phyloP scores from a whole-genome alignment of 2,888 invertebrate genomes.

The Leucophenga maculata region DNA sequence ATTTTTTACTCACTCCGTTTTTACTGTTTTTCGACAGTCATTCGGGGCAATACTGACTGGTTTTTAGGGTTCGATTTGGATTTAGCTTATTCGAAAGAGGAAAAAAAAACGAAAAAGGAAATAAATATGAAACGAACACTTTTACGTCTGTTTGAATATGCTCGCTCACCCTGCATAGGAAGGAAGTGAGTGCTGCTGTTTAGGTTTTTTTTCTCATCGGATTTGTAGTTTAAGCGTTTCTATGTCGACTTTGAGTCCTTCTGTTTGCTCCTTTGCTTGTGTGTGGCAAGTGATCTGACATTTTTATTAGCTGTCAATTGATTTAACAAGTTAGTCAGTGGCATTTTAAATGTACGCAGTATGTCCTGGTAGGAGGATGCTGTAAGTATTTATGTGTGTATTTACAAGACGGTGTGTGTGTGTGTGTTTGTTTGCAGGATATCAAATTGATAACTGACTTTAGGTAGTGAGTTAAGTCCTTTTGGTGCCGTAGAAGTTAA shows the following conservation, averaged over 20 bases:
- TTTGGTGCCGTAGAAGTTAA: too few relatives aligned
- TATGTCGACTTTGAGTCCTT: not conserved
- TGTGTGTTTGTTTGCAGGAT: too few relatives aligned
- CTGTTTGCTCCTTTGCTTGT: not conserved
- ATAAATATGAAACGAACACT: slow-evolving; percentile 52
- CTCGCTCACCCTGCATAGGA: not conserved
- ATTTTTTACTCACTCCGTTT: not conserved
- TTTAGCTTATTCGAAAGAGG: not conserved
- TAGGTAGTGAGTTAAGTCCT: too few relatives aligned
- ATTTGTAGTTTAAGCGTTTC: not conserved
- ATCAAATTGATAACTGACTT: too few relatives aligned
- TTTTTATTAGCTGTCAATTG: slow-evolving; percentile 70
- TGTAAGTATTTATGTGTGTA: too few relatives aligned
- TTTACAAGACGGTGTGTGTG: too few relatives aligned
- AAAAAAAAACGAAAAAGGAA: slow-evolving; percentile 30
- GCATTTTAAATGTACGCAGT: too few relatives aligned
- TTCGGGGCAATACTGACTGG: too few relatives aligned
- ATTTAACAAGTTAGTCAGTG: slow-evolving; percentile 49
- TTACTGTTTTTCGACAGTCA: too few relatives aligned
- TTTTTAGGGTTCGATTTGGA: not conserved
- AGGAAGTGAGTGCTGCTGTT: slow-evolving; percentile 37
- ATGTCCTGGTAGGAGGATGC: too few relatives aligned
- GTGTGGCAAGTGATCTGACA: slow-evolving; percentile 49
- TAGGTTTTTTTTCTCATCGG: slow-evolving; percentile 31
- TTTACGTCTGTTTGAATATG: slow-evolving; percentile 52